phyloP scores from a whole-genome alignment of 2,113 vertebrate species.

The Gymnogyps californianus region DNA sequence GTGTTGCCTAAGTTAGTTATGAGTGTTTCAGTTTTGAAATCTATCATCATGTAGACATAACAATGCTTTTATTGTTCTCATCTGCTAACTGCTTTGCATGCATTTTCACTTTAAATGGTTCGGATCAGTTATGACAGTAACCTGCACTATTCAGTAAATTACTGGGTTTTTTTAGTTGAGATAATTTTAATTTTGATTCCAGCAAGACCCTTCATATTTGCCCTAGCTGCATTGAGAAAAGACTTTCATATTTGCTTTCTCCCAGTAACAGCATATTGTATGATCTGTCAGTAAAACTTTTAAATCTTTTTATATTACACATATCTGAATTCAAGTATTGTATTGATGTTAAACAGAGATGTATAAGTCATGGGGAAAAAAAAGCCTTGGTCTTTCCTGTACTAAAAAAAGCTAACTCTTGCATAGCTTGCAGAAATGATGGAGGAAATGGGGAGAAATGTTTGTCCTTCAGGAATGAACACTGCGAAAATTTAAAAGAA shows the following conservation, averaged over 20 bases:
- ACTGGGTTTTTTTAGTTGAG: not conserved
- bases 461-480: not conserved
- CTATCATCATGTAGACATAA: not conserved
- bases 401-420: not conserved
- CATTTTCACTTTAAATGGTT: not conserved
- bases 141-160: not conserved
- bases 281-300: not conserved
- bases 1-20: not conserved
- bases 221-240: not conserved
- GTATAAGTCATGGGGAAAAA: not conserved
- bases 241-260: not conserved
- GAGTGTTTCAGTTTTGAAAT: not conserved
- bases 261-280: not conserved
- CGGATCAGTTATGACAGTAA: not conserved
- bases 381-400: not conserved
- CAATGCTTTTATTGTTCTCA: conserved; percentile 25
- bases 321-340: not conserved
- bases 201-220: not conserved
- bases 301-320: not conserved
- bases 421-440: not conserved
- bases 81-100: not conserved
- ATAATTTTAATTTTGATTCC: not conserved
- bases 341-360: not conserved
- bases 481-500: not conserved
- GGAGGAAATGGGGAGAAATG: not conserved